These are phyloP conservation scores for Eulemur rufifrons DNA, from an alignment of 2,113 vertebrate species.

Conservation along the genomic window DNA sequence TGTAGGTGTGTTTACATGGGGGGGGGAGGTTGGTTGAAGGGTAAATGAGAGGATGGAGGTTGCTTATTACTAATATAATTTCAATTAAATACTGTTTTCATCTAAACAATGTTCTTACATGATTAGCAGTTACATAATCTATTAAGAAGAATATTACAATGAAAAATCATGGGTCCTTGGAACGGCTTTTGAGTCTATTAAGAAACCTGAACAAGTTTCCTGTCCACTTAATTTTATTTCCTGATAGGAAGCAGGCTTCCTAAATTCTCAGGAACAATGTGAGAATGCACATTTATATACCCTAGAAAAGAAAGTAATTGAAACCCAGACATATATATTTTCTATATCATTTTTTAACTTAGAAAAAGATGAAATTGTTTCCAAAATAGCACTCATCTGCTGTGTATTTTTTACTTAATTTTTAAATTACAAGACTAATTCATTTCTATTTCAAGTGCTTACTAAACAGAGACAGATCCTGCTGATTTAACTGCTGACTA, in stretches of 20 bases:
- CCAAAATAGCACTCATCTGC: background rate
- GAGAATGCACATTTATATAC: background rate
- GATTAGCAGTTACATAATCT: background rate
- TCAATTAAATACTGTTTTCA: background rate
- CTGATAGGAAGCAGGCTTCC: background rate
- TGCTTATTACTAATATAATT: background rate
- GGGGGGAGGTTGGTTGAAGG: background rate
- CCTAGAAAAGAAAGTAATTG: background rate
- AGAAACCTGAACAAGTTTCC: background rate
- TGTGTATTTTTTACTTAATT: slow-evolving; percentile 7
- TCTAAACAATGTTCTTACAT: background rate
- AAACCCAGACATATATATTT: background rate
- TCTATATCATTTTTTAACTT: background rate
- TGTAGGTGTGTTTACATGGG: background rate
- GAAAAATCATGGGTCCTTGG: background rate
- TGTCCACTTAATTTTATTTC: background rate
- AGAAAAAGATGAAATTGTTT: background rate
- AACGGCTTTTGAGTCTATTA: background rate
- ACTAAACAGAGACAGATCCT: slow-evolving; percentile 18
- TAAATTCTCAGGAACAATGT: background rate
- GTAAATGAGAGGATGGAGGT: background rate
- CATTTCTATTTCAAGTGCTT: background rate
- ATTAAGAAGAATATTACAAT: background rate
- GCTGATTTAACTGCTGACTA: background rate
- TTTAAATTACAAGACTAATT: slow-evolving; percentile 16